Percentiles rank a stretch among this genome's conserved stretches.
Evolutionary conservation across 1,140 invertebrate species (phyloP).

Genomic region (Temnothorax nylanderi): DNA sequence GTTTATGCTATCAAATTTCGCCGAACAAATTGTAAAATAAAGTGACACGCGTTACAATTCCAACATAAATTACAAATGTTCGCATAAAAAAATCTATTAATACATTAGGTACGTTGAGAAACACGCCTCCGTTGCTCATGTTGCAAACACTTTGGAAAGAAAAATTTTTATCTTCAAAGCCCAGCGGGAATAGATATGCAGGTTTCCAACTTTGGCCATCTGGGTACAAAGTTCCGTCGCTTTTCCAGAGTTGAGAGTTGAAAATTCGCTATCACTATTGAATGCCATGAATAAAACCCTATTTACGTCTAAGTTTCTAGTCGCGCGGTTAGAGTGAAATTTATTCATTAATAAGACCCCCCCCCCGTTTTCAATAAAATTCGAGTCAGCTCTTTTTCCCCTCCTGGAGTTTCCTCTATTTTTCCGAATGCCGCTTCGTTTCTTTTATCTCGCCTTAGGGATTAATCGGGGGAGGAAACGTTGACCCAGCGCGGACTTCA

Average conservation of each 20-base stretch:
- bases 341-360: slow-evolving; percentile 17
- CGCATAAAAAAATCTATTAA: slow-evolving; percentile 37
- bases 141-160: slow-evolving; percentile 47
- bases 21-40: slow-evolving; percentile 4
- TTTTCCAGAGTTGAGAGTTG: slow-evolving; percentile 40
- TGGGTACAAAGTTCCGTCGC: slow-evolving; percentile 43
- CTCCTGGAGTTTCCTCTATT: background rate
- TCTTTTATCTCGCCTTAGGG: background rate
- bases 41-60: background rate
- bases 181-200: slow-evolving; percentile 35
- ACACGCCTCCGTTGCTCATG: background rate
- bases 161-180: slow-evolving; percentile 54
- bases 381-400: background rate
- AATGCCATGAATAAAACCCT: slow-evolving; percentile 36
- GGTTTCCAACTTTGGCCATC: slow-evolving; percentile 50
- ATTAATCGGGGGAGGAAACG: slow-evolving; percentile 6
- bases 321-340: slow-evolving; percentile 11
- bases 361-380: background rate
- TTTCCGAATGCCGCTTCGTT: background rate
- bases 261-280: slow-evolving; percentile 47
- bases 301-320: slow-evolving; percentile 35
- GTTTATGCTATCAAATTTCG: background rate
- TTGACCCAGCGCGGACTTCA: background rate
- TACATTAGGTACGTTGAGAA: slow-evolving; percentile 22
- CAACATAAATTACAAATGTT: background rate